These are phyloP conservation scores for Globia sparganii DNA, from an alignment of 2,888 invertebrate genomes.

Conservation along the genomic window DNA sequence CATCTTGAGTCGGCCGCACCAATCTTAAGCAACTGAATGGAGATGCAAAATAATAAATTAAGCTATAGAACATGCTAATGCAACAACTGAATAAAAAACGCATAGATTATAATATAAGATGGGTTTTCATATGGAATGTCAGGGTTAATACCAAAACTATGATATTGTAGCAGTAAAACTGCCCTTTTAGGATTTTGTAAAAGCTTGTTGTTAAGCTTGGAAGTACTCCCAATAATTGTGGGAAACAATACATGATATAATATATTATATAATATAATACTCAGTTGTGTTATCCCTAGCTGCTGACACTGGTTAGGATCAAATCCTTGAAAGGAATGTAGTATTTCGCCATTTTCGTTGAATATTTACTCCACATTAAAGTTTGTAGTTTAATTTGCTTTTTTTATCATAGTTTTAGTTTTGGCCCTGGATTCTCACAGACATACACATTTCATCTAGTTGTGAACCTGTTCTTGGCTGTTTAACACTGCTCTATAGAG, in stretches of 20 bases:
- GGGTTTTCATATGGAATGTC: neutral
- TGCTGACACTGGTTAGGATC: neutral
- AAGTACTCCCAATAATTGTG: neutral
- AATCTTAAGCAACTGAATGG: slow-evolving; percentile 76
- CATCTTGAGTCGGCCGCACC: slow-evolving; percentile 81
- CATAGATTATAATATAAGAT: neutral
- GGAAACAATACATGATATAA: no score
- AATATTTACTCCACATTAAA: neutral
- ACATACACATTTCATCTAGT: neutral
- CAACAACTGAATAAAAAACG: slow-evolving; percentile 3
- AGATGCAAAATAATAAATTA: slow-evolving; percentile 74
- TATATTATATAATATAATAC: no score
- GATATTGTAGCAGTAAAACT: neutral
- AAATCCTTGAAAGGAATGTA: neutral
- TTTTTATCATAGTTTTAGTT: neutral
- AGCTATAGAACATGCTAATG: slow-evolving; percentile 54
- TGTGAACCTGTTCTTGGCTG: slow-evolving; percentile 8
- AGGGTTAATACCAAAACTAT: neutral
- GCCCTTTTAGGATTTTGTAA: neutral
- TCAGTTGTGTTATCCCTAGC: neutral
- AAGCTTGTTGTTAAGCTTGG: no score
- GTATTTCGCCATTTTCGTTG: neutral
- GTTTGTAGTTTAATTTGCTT: neutral
- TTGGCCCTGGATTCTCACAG: neutral
- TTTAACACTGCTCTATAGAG: neutral